Conservation (phyloP, 2,113 vertebrate species). For the Polypterus senegalus region DNA sequence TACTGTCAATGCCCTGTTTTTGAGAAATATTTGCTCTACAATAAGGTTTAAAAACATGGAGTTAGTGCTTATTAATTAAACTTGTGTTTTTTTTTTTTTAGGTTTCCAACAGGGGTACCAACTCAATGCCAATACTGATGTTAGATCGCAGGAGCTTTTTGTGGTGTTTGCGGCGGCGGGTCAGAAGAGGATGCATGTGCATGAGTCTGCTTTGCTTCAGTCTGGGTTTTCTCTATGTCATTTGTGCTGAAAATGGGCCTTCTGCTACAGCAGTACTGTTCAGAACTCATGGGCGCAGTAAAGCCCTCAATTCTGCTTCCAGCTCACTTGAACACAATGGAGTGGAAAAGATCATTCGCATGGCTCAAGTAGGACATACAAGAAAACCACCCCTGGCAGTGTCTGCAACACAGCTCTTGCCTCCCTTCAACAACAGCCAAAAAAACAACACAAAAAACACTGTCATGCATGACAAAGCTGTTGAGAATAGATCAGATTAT, state of each 20-base stretch:
- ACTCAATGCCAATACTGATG: slow-evolving; percentile 42
- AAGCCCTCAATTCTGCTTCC: neutral
- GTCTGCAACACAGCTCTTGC: too few species aligned
- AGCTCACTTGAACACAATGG: slow-evolving; percentile 17
- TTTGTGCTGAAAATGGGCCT: slow-evolving; percentile 59
- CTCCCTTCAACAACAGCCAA: too few species aligned
- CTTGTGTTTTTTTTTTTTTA: too few species aligned
- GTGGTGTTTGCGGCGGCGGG: slow-evolving; percentile 49
- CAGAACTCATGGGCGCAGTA: slow-evolving; percentile 28
- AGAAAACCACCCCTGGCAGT: neutral
- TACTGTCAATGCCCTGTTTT: too few species aligned
- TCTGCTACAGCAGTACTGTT: slow-evolving; percentile 52
- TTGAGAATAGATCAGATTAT: too few species aligned
- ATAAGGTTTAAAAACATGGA: too few species aligned
- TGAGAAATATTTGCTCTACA: too few species aligned
- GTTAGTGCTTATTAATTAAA: too few species aligned
- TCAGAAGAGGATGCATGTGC: slow-evolving; percentile 46
- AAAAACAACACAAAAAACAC: too few species aligned
- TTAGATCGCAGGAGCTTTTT: slow-evolving; percentile 51
- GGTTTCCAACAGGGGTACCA: too few species aligned
- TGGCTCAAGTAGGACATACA: neutral
- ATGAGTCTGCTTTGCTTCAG: slow-evolving; percentile 50
- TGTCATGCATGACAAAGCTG: too few species aligned
- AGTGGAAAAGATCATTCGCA: slow-evolving; percentile 22
- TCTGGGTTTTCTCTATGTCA: slow-evolving; percentile 52